Percentiles rank a stretch among this genome's conserved stretches.
Conservation (phyloP, 1,140 invertebrate genomes). For the Drosophila nikananu region DNA sequence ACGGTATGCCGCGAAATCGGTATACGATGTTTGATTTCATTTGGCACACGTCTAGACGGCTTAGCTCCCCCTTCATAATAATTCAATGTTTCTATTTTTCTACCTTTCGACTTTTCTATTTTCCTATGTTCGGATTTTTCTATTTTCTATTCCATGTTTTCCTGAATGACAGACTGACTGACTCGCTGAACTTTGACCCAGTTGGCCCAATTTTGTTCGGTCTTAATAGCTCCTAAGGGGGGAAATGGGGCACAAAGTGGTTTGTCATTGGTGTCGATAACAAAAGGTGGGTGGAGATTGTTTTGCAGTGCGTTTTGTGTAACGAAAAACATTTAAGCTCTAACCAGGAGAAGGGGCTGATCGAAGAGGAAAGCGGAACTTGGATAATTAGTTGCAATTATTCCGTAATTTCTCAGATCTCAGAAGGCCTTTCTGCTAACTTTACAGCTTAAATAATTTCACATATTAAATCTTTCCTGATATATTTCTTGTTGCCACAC, state of each 20-base stretch:
- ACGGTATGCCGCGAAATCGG: constrained; percentile 48
- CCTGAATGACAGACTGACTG: constrained; percentile 17
- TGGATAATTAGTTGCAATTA: background rate
- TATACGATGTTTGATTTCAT: constrained; percentile 49
- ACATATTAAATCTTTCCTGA: background rate
- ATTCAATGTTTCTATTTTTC: constrained; percentile 47
- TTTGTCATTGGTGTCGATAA: constrained; percentile 49
- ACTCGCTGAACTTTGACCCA: constrained; percentile 71
- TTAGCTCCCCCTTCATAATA: constrained; percentile 43
- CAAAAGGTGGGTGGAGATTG: constrained; percentile 40
- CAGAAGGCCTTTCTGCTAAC: background rate
- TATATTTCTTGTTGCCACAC: background rate
- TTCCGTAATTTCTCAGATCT: too few relatives aligned
- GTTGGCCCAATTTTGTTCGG: constrained; percentile 40
- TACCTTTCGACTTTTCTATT: too few relatives aligned
- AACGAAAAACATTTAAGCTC: constrained; percentile 12
- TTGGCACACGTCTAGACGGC: constrained; percentile 56
- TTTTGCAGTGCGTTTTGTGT: constrained; percentile 26
- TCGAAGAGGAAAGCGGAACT: background rate
- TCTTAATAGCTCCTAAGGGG: constrained; percentile 40
- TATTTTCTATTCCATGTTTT: too few relatives aligned
- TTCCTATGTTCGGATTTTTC: too few relatives aligned
- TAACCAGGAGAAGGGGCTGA: background rate
- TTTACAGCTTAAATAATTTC: background rate
- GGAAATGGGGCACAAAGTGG: constrained; percentile 38